Evolutionary conservation across 2,113 vertebrate species (phyloP).

Genomic region (Lichenostomus cassidix): DNA sequence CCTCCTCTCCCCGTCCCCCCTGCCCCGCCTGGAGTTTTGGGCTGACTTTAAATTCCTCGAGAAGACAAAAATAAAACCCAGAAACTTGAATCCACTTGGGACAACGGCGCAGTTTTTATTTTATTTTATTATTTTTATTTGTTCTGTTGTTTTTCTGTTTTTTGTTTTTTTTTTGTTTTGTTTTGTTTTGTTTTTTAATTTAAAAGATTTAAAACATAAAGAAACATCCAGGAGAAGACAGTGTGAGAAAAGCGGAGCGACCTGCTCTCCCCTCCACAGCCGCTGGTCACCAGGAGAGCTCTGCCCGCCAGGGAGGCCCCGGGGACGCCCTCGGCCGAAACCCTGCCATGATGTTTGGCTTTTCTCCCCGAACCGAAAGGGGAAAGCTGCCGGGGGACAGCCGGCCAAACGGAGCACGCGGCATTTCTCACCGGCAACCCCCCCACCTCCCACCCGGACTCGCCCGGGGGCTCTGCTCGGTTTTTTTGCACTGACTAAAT

Average conservation of each 20-base stretch:
- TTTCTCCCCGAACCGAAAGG: conserved; percentile 5
- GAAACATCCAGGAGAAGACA: conserved; percentile 61
- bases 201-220: conserved; percentile 28
- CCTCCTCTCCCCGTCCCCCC: conserved; percentile 24
- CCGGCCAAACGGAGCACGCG: conserved; percentile 41
- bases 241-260: conserved; percentile 62
- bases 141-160: not conserved
- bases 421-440: conserved; percentile 56
- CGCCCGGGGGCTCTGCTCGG: conserved; percentile 45
- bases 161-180: not conserved
- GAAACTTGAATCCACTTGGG: conserved; percentile 54
- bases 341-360: conserved; percentile 60
- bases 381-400: conserved; percentile 17
- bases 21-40: conserved; percentile 29
- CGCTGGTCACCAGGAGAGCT: conserved; percentile 54
- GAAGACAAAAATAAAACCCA: conserved; percentile 54
- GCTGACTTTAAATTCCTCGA: conserved; percentile 39
- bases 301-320: not conserved
- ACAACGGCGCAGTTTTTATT: conserved; percentile 1
- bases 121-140: conserved; percentile 45
- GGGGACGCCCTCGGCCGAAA: not conserved
- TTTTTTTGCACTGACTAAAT: conserved; percentile 73
- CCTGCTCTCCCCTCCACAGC: conserved; percentile 52
- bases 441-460: conserved; percentile 29
- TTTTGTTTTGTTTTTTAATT: conserved; percentile 35